phyloP scores from a whole-genome alignment of 2,113 vertebrate species.

The Pteronura brasiliensis region DNA sequence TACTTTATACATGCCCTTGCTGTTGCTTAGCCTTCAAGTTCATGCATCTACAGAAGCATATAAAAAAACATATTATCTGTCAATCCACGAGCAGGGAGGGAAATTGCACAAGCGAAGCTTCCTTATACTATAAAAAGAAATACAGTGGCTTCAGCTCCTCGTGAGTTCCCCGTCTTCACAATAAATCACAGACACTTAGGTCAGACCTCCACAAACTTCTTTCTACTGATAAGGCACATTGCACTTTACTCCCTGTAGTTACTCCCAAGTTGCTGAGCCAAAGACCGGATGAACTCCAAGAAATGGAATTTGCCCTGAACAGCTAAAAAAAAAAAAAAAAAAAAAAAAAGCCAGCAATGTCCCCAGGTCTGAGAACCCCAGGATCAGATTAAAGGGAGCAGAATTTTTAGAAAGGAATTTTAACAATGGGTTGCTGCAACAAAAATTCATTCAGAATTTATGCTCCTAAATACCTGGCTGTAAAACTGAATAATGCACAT shows the following conservation, averaged over 20 bases:
- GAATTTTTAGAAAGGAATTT: not conserved
- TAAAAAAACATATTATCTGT: conserved; percentile 54
- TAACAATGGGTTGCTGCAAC: not conserved
- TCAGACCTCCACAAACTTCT: not conserved
- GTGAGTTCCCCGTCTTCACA: not conserved
- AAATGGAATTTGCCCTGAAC: not conserved
- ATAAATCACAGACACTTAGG: conserved; percentile 24
- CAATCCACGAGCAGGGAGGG: not conserved
- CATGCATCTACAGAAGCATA: not conserved
- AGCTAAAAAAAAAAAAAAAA: not conserved
- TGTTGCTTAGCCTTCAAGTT: conserved; percentile 1
- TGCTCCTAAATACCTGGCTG: not conserved
- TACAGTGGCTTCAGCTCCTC: not conserved
- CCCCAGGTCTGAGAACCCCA: not conserved
- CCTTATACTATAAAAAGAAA: conserved; percentile 35
- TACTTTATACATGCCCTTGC: not conserved
- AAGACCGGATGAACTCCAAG: not conserved
- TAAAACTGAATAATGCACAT: not conserved
- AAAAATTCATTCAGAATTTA: not conserved
- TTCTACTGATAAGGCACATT: not conserved
- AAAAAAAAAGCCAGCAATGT: not conserved
- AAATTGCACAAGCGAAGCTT: conserved; percentile 5
- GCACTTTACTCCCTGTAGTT: not conserved
- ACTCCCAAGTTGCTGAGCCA: not conserved
- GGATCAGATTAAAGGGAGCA: not conserved